These are phyloP conservation scores for Ceratina japonica DNA, from an alignment of 1,140 invertebrate species.

Conservation along the genomic window DNA sequence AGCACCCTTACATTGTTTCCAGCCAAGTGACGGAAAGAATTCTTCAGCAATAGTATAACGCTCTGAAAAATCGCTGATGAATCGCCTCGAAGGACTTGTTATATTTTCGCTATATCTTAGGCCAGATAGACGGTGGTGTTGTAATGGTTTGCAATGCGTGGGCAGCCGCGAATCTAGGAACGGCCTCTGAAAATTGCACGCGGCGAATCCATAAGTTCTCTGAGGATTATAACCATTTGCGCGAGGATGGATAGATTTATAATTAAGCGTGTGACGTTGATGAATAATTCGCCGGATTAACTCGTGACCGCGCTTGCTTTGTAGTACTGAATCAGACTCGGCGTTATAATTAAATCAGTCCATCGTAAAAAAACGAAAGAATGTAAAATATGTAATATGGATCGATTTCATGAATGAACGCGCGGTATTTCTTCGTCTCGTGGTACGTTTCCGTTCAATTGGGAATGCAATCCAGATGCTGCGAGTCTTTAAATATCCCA, in stretches of 20 bases:
- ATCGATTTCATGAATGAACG: slow-evolving; percentile 21
- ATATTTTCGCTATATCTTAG: slow-evolving; percentile 55
- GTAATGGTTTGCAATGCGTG: slow-evolving; percentile 56
- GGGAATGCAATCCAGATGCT: neutral
- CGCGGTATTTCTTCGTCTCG: no score
- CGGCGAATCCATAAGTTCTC: neutral
- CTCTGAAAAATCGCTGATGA: slow-evolving; percentile 11
- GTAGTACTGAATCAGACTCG: no score
- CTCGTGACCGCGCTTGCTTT: neutral
- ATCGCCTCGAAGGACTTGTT: slow-evolving; percentile 40
- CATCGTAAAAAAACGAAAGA: no score
- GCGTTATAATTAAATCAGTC: no score
- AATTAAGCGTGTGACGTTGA: no score
- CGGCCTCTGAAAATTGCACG: slow-evolving; percentile 23
- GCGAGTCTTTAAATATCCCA: slow-evolving; percentile 1
- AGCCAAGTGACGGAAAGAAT: no score
- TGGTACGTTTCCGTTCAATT: neutral
- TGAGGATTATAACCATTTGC: slow-evolving; percentile 37
- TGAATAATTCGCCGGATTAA: no score
- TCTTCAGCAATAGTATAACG: no score
- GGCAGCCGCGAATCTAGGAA: slow-evolving; percentile 39
- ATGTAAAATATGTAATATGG: neutral
- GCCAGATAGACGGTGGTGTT: slow-evolving; percentile 50
- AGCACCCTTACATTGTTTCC: neutral
- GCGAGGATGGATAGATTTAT: slow-evolving; percentile 17